Percentiles rank a stretch among this genome's conserved stretches.
These are phyloP conservation scores for Spodoptera frugiperda DNA, from an alignment of 1,140 invertebrate species.

Conservation along the genomic window DNA sequence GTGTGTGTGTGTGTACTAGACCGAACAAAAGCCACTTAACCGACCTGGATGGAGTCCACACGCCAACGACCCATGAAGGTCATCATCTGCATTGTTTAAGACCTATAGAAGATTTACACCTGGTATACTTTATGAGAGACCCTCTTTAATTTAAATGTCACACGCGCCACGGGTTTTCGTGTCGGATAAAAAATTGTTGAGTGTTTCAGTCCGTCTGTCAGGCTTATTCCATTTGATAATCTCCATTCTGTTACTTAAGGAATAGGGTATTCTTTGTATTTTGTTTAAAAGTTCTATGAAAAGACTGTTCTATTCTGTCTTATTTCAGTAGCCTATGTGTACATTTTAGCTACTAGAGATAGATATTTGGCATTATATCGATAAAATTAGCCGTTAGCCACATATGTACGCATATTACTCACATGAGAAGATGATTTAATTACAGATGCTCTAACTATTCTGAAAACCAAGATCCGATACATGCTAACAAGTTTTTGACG, in stretches of 20 bases:
- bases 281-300: too few relatives aligned
- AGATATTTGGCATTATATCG: too few relatives aligned
- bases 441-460: too few relatives aligned
- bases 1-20: not conserved
- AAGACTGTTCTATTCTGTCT: too few relatives aligned
- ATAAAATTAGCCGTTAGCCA: too few relatives aligned
- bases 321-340: too few relatives aligned
- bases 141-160: conserved; percentile 18
- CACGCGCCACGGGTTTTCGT: not conserved
- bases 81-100: not conserved
- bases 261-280: too few relatives aligned
- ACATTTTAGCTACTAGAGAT: too few relatives aligned
- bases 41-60: conserved; percentile 18
- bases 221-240: not conserved
- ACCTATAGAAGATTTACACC: not conserved
- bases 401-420: too few relatives aligned
- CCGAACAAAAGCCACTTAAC: conserved; percentile 36
- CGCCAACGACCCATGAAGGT: conserved; percentile 28
- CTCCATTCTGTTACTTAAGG: not conserved
- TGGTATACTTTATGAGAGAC: not conserved
- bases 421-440: too few relatives aligned
- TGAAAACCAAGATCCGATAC: too few relatives aligned
- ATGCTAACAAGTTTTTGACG: too few relatives aligned
- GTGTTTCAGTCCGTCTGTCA: not conserved
- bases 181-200: not conserved